Evolutionary conservation across 2,113 vertebrate species (phyloP), one percentile per base, ranked within the genome.

Genomic region (Elephas maximus): DNA sequence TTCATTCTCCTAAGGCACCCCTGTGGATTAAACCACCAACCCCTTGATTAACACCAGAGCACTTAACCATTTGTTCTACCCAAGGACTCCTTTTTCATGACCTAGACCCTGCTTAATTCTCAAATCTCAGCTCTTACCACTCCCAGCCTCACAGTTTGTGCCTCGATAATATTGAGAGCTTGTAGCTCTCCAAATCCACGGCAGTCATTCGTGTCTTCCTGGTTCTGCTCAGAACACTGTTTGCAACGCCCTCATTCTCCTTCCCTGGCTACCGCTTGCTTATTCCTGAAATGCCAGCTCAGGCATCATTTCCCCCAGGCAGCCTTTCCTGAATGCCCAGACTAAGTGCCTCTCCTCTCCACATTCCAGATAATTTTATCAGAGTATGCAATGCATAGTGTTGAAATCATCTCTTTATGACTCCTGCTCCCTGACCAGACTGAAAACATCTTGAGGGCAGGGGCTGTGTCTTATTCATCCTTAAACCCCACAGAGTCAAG

Each of bases 361-460:
- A 74, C 65, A n/a, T 84, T 60, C 17, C 33, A 96, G 94, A 93
- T 96, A 90, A 97, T 93, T 95, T 95, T 97, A 95, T 94, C 95
- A 90, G 5, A 57, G 21, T 9, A 45, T 37, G n/a, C 95, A 93
- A 88, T 86, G 37, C 53, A 67, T 18, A 45, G 23, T 67, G 30
- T 33, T 98, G 86, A 97, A 95, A 97, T 0, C 95, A 79, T 89
- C 86, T 85, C 88, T 96, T 78, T 97, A 88, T 30, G 77, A 84
- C 45, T 94, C 69, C 28, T 92, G 67, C 41, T 92, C 2, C 57
- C 20, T 78, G 65, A 84, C 3, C 10, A 90, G 44, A 85, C 5
- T 74, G 44, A 80, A 90, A 90, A 77, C 45, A 78, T 91, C 78
- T 71, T 74, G 67, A 93, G 21, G 60, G 23, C 69, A 88, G 15